A percentile compares a stretch with the other conserved stretches of the same genome.
Conservation (phyloP, 2,888 invertebrate genomes). For the Hydropsyche betteni region DNA sequence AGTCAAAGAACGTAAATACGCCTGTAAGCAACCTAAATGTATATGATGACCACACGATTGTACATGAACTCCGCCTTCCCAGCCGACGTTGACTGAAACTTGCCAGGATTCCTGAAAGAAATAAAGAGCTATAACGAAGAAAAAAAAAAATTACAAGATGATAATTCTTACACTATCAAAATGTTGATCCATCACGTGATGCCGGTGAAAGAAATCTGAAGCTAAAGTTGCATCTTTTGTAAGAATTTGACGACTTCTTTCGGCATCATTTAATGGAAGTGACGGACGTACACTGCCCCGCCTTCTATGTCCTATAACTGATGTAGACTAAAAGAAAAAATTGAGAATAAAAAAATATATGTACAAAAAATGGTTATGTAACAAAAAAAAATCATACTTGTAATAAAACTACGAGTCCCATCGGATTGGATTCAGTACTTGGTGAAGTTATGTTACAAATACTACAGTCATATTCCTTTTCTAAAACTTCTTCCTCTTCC, state of each 20-base stretch:
- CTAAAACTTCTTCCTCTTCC: slow-evolving; percentile 66
- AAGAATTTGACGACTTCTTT: slow-evolving; percentile 66
- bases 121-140: slow-evolving; percentile 13
- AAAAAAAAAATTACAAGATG: slow-evolving; percentile 12
- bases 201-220: slow-evolving; percentile 78
- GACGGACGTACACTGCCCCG: slow-evolving; percentile 57
- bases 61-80: slow-evolving; percentile 92
- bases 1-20: slow-evolving; percentile 87
- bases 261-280: slow-evolving; percentile 63
- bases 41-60: slow-evolving; percentile 97
- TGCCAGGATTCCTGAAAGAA: slow-evolving; percentile 76
- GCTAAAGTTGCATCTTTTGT: slow-evolving; percentile 73
- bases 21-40: slow-evolving; percentile 92
- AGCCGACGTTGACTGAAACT: slow-evolving; percentile 80
- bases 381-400: slow-evolving; percentile 63
- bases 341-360: background rate
- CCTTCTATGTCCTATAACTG: slow-evolving; percentile 83
- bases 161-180: slow-evolving; percentile 73
- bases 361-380: background rate
- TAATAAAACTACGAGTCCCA: slow-evolving; percentile 89
- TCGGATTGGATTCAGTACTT: slow-evolving; percentile 82
- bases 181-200: slow-evolving; percentile 78
- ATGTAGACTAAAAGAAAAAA: slow-evolving; percentile 72
- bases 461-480: slow-evolving; percentile 90
- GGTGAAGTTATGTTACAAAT: slow-evolving; percentile 93